These are phyloP conservation scores for Drosophila subpulchrella DNA, from an alignment of 1,140 invertebrate genomes.

Conservation along the genomic window DNA sequence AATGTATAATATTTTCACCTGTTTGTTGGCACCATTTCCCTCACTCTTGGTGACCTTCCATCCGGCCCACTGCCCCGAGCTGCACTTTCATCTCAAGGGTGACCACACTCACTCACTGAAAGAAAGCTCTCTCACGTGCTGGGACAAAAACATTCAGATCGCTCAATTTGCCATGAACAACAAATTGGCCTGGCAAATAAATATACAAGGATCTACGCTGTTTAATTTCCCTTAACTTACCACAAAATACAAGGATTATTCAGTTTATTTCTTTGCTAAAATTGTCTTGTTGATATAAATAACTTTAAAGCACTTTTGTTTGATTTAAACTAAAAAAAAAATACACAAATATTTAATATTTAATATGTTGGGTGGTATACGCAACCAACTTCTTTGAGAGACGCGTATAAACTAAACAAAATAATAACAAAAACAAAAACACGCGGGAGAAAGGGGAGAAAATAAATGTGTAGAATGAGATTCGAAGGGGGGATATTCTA, in stretches of 20 bases:
- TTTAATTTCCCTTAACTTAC: constrained; percentile 29
- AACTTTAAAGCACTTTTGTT: constrained; percentile 16
- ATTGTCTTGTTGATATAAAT: neutral
- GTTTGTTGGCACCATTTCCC: constrained; percentile 11
- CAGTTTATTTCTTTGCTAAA: neutral
- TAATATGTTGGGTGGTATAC: constrained; percentile 27
- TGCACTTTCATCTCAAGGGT: constrained; percentile 41
- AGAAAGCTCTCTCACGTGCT: constrained; percentile 12
- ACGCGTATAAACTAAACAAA: constrained; percentile 65
- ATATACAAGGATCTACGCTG: neutral
- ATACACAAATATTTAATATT: constrained; percentile 5
- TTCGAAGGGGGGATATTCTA: neutral
- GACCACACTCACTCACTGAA: constrained; percentile 1
- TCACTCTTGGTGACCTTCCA: constrained; percentile 25
- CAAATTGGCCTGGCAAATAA: neutral
- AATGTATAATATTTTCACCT: constrained; percentile 12
- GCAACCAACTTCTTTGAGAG: constrained; percentile 68
- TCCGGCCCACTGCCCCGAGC: constrained; percentile 35
- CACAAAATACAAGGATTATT: neutral
- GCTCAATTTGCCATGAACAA: neutral
- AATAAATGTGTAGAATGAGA: constrained; percentile 4
- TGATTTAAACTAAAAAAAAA: constrained; percentile 12
- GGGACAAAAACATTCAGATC: constrained; percentile 14
- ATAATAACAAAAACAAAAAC: constrained; percentile 64
- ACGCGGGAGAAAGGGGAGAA: constrained; percentile 27